phyloP scores from a whole-genome alignment of 2,113 vertebrate genomes.

The Hiodon alosoides region DNA sequence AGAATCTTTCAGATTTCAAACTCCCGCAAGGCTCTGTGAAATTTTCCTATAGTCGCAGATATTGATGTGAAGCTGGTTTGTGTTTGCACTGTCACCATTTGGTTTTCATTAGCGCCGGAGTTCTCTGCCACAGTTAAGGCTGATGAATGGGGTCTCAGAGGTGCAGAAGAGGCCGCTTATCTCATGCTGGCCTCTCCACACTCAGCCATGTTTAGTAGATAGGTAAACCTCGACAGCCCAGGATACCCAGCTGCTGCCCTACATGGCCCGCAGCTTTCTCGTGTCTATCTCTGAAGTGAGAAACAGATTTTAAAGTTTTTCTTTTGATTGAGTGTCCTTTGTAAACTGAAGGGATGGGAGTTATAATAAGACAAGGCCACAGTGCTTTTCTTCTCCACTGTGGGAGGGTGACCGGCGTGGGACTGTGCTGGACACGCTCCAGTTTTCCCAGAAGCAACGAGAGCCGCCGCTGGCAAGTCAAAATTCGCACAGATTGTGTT shows the following conservation, averaged over 20 bases:
- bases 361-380: background rate
- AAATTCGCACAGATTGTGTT: too few species aligned
- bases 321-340: constrained; percentile 12
- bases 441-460: constrained; percentile 42
- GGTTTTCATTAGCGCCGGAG: constrained; percentile 16
- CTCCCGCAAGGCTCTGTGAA: constrained; percentile 2
- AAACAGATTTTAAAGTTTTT: constrained; percentile 25
- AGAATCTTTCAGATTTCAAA: background rate
- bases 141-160: constrained; percentile 24
- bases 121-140: constrained; percentile 1
- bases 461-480: background rate
- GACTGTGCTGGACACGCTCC: constrained; percentile 39
- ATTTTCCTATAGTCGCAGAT: constrained; percentile 12
- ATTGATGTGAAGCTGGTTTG: background rate
- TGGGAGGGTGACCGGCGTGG: background rate
- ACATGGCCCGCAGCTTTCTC: background rate
- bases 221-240: background rate
- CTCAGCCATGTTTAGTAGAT: background rate
- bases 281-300: too few species aligned
- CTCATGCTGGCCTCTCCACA: background rate
- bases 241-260: background rate
- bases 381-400: background rate
- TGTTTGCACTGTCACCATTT: constrained; percentile 18
- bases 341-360: background rate
- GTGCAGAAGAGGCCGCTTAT: background rate